These are phyloP conservation scores for Phodopus roborovskii DNA, from an alignment of 2,113 vertebrate genomes.

Conservation along the genomic window DNA sequence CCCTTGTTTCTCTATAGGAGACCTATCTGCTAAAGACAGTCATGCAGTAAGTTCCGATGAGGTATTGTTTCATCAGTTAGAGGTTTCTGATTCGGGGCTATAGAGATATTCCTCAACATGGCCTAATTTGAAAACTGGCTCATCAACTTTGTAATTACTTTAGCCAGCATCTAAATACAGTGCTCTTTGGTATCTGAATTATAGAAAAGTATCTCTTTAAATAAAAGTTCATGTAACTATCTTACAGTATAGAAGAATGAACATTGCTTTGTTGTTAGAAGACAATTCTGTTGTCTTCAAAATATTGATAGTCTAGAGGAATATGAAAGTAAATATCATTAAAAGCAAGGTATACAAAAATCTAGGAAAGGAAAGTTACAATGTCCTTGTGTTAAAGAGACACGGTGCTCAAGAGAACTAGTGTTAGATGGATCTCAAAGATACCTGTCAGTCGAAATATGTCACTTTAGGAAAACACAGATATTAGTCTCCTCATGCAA, in stretches of 20 bases:
- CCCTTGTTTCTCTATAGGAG: neutral
- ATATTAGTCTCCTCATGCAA: neutral
- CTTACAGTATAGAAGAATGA: neutral
- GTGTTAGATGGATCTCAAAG: fast-evolving
- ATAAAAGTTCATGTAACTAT: neutral
- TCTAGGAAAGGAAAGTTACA: neutral
- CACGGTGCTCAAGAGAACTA: neutral
- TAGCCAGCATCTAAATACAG: neutral
- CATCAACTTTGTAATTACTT: neutral
- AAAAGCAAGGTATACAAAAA: neutral
- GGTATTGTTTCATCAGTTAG: neutral
- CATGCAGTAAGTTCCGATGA: neutral
- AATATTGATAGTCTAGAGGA: neutral
- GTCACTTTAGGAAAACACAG: neutral
- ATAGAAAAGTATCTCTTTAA: neutral
- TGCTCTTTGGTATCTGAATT: neutral
- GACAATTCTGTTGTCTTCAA: neutral
- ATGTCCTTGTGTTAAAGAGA: neutral
- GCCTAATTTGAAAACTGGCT: neutral
- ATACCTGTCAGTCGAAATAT: neutral
- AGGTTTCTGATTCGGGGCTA: neutral
- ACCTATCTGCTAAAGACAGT: neutral
- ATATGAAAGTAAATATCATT: neutral
- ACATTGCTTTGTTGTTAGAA: neutral
- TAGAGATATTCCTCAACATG: neutral